phyloP scores from a whole-genome alignment of 1,140 invertebrate genomes.

The Eumaeus atala region DNA sequence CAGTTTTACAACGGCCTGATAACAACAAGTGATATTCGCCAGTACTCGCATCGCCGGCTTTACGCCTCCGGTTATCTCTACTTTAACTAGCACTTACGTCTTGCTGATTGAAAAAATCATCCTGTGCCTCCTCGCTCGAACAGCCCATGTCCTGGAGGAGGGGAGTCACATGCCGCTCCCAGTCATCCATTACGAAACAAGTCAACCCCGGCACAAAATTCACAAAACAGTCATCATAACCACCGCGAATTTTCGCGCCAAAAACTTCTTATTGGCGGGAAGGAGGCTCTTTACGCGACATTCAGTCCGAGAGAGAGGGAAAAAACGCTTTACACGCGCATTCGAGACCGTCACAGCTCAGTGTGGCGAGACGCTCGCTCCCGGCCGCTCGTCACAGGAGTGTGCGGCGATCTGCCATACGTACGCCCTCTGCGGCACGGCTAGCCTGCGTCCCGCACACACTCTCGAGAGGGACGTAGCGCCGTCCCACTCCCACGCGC shows the following conservation, averaged over 20 bases:
- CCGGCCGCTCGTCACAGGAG: constrained; percentile 69
- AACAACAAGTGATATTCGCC: too few species aligned
- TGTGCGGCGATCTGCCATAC: constrained; percentile 50
- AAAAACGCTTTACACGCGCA: constrained; percentile 52
- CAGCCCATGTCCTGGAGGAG: constrained; percentile 73
- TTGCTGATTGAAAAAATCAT: constrained; percentile 73
- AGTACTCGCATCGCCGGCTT: too few species aligned
- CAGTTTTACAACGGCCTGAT: too few species aligned
- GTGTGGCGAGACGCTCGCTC: constrained; percentile 54
- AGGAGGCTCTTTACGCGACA: constrained; percentile 46
- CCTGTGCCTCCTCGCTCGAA: constrained; percentile 65
- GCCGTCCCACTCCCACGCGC: constrained; percentile 45
- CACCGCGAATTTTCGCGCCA: constrained; percentile 60
- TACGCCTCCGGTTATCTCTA: too few species aligned
- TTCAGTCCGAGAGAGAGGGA: constrained; percentile 52
- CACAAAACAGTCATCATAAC: constrained; percentile 37
- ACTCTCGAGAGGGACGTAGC: constrained; percentile 21
- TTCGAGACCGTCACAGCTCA: constrained; percentile 30
- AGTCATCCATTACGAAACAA: constrained; percentile 70
- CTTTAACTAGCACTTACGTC: constrained; percentile 56
- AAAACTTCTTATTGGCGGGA: constrained; percentile 51
- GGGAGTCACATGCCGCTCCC: constrained; percentile 72
- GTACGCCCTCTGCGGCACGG: constrained; percentile 63
- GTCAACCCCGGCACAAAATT: constrained; percentile 44
- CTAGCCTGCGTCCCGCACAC: constrained; percentile 48